phyloP scores from a whole-genome alignment of 2,797 vertebrate species.

The Xyrichtys novacula region DNA sequence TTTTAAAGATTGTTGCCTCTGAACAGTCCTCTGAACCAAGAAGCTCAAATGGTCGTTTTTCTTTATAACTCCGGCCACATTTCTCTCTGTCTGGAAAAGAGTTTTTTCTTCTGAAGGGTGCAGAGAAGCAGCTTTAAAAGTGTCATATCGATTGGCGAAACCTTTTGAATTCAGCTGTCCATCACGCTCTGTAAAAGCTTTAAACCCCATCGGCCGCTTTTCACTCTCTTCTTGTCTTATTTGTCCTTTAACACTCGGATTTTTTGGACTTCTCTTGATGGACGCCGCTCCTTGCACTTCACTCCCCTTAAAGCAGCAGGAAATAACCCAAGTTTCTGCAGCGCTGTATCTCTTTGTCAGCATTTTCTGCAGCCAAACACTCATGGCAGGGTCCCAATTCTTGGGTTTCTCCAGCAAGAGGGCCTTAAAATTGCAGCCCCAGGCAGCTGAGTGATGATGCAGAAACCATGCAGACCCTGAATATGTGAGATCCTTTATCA shows the following conservation, averaged over 20 bases:
- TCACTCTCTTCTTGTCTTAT: not conserved
- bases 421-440: conserved; percentile 33
- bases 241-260: not conserved
- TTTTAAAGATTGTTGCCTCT: conserved; percentile 37
- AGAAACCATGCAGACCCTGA: conserved; percentile 30
- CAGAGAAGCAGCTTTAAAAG: conserved; percentile 14
- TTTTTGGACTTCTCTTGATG: not conserved
- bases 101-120: conserved; percentile 13
- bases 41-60: conserved; percentile 13
- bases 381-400: conserved; percentile 11
- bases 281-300: conserved; percentile 10
- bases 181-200: conserved; percentile 1
- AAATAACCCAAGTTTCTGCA: conserved; percentile 9
- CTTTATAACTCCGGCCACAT: not conserved
- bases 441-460: conserved; percentile 22
- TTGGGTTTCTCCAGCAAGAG: conserved; percentile 37
- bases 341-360: conserved; percentile 32
- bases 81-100: conserved; percentile 2
- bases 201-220: not conserved
- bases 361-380: conserved; percentile 24
- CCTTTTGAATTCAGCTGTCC: not conserved
- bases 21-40: not conserved
- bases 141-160: conserved; percentile 9
- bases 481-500: conserved; percentile 12
- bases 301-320: not conserved